A percentile compares a stretch with the other conserved stretches of the same genome.
These are phyloP conservation scores for Lates calcarifer DNA, from an alignment of 2,113 vertebrate species.

Conservation along the genomic window DNA sequence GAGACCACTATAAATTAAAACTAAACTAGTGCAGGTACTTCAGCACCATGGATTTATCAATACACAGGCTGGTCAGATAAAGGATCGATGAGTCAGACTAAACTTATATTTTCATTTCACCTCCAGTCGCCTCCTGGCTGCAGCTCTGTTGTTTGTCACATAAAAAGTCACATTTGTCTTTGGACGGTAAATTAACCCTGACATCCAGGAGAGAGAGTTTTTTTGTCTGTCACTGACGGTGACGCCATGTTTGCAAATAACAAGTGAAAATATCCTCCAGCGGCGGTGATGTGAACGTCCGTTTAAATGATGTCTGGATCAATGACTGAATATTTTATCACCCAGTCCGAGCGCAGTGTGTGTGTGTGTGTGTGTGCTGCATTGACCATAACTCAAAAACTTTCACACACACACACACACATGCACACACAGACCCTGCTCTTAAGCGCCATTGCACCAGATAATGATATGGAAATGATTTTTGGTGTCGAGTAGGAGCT, in stretches of 20 bases:
- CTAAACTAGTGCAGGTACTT: no score
- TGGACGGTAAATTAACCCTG: no score
- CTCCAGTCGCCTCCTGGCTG: no score
- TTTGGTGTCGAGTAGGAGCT: not conserved
- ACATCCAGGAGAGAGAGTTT: no score
- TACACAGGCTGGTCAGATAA: no score
- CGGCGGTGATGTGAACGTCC: not conserved
- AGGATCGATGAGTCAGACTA: no score
- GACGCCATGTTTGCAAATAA: not conserved
- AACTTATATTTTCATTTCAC: no score
- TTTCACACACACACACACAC: not conserved
- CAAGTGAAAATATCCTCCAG: not conserved
- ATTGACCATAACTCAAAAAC: not conserved
- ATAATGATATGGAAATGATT: conserved; percentile 31
- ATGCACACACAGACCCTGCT: not conserved
- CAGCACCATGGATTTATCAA: no score
- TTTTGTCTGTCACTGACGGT: no score
- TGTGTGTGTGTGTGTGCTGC: conserved; percentile 31
- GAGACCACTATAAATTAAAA: no score
- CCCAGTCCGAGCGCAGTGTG: not conserved
- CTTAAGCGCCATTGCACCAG: not conserved
- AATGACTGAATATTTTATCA: not conserved
- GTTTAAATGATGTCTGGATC: not conserved
- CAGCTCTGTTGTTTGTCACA: no score
- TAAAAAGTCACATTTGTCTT: no score